phyloP scores from a whole-genome alignment of 1,140 invertebrate species.

The Apis dorsata region DNA sequence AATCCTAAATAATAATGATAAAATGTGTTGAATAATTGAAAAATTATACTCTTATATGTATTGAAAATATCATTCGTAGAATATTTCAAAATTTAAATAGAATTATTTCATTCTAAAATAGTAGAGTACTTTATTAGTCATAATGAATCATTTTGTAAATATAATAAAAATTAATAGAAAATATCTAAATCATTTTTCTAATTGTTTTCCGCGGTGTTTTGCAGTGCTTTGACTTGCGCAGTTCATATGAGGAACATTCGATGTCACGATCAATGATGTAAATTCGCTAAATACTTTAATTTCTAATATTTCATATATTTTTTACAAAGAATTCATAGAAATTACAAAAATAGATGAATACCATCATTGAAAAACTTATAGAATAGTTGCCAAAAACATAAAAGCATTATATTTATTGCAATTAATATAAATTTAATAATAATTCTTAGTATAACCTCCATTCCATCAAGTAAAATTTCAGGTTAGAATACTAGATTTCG shows the following conservation, averaged over 20 bases:
- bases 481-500: background rate
- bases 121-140: too few relatives aligned
- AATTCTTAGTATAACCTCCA: background rate
- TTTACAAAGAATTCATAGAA: background rate
- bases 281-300: background rate
- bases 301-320: background rate
- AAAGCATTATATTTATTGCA: background rate
- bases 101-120: too few relatives aligned
- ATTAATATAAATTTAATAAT: background rate
- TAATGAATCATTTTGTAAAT: background rate
- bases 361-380: background rate
- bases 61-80: too few relatives aligned
- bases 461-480: background rate
- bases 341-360: too few relatives aligned
- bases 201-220: constrained; percentile 22
- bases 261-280: constrained; percentile 16
- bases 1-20: too few relatives aligned
- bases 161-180: background rate
- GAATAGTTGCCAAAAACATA: background rate
- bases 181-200: background rate
- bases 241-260: background rate
- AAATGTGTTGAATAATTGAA: too few relatives aligned
- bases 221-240: constrained; percentile 11
- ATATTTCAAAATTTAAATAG: too few relatives aligned
- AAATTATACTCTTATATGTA: too few relatives aligned